A percentile compares a stretch with the other conserved stretches of the same genome.
These are phyloP conservation scores for Falco concolor DNA, from an alignment of 2,797 vertebrate species.

Conservation along the genomic window DNA sequence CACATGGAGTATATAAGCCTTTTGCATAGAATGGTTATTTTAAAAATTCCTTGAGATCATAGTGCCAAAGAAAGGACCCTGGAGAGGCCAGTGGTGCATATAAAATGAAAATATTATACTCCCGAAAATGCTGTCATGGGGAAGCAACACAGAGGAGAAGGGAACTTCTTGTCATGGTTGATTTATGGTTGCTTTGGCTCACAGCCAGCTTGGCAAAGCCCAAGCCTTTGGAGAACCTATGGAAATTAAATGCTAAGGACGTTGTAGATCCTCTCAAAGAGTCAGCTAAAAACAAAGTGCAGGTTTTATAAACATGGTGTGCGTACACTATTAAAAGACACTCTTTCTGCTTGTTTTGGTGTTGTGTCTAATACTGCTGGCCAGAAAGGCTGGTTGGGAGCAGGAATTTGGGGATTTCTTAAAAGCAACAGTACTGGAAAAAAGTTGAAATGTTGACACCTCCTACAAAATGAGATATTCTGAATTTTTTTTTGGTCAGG, in stretches of 20 bases:
- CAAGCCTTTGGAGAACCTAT: not conserved
- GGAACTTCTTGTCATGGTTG: not conserved
- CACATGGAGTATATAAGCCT: not conserved
- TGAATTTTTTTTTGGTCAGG: not conserved
- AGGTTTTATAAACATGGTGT: not conserved
- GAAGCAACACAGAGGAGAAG: not conserved
- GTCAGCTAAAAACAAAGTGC: not conserved
- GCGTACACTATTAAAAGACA: not conserved
- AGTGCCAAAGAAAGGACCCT: not conserved
- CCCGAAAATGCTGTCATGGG: not conserved
- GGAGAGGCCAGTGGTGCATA: not conserved
- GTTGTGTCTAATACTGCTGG: not conserved
- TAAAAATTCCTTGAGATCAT: not conserved
- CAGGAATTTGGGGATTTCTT: constrained; percentile 38
- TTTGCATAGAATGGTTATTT: not conserved
- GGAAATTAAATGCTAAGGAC: not conserved
- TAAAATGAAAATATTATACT: not conserved
- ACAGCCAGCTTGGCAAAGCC: not conserved
- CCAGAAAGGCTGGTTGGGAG: not conserved
- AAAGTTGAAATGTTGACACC: constrained; percentile 25
- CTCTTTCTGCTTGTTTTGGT: constrained; percentile 9
- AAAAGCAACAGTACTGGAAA: constrained; percentile 1
- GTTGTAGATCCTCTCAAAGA: not conserved
- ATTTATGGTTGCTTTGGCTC: not conserved
- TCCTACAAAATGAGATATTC: not conserved